Conservation (phyloP, 2,797 vertebrate genomes). For the Tragelaphus eurycerus region DNA sequence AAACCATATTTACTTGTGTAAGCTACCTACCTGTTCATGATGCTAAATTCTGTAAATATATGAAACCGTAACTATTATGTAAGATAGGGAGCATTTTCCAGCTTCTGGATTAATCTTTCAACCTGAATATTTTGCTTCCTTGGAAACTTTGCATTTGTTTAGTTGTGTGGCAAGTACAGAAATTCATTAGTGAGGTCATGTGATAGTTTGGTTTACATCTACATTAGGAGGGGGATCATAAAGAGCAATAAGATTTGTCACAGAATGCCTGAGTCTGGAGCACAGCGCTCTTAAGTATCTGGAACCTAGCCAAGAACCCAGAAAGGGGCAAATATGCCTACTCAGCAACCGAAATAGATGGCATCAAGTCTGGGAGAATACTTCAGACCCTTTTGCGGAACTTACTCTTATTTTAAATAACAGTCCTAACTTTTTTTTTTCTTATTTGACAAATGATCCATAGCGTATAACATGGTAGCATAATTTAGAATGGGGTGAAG, state of each 20-base stretch:
- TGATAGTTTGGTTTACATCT: background rate
- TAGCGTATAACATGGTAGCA: background rate
- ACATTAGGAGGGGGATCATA: background rate
- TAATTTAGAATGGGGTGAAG: background rate
- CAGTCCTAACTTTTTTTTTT: background rate
- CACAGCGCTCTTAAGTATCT: background rate
- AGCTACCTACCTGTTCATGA: background rate
- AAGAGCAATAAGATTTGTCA: background rate
- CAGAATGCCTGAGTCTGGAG: background rate
- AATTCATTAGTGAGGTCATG: background rate
- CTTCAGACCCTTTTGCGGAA: background rate
- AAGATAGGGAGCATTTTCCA: background rate
- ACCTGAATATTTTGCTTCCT: background rate
- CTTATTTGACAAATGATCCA: background rate
- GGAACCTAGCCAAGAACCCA: background rate
- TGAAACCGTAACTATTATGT: background rate
- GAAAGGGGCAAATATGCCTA: background rate
- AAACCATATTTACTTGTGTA: background rate
- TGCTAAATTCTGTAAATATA: background rate
- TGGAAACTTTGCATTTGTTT: background rate
- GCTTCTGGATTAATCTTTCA: background rate
- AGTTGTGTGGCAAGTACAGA: background rate
- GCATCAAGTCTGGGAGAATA: background rate
- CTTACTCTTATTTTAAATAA: conserved; percentile 3
- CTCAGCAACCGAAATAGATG: background rate